phyloP scores from a whole-genome alignment of 2,113 vertebrate species.

The Zosterops pallidus region DNA sequence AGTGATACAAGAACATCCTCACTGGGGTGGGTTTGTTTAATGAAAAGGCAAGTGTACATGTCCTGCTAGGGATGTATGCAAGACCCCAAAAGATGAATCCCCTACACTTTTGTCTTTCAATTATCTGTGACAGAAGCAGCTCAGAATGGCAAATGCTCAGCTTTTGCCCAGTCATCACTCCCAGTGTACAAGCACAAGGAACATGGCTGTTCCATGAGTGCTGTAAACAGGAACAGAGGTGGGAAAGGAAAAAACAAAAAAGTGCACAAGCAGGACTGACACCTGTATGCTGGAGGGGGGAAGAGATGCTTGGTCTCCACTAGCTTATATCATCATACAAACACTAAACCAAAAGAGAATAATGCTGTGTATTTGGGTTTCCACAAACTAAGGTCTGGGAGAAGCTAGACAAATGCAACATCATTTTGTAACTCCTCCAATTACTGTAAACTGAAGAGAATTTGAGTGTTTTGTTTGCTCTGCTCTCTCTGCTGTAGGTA shows the following conservation, averaged over 20 bases:
- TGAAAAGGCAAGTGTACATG: background rate
- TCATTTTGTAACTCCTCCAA: slow-evolving; percentile 41
- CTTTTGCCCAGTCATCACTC: background rate
- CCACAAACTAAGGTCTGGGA: slow-evolving; percentile 28
- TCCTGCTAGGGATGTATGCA: background rate
- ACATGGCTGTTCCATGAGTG: background rate
- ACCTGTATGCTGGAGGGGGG: background rate
- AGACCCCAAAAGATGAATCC: background rate
- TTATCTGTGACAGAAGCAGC: slow-evolving; percentile 4
- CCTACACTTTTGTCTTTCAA: background rate
- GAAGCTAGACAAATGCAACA: slow-evolving; percentile 43
- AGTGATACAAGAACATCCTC: background rate
- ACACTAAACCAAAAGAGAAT: slow-evolving; percentile 26
- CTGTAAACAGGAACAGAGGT: background rate
- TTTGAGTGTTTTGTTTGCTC: background rate
- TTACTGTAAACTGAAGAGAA: slow-evolving; percentile 48
- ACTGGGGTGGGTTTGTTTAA: background rate
- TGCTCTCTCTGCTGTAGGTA: slow-evolving; percentile 9
- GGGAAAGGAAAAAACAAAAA: background rate
- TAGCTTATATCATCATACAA: background rate
- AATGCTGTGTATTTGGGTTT: slow-evolving; percentile 41
- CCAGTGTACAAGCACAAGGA: background rate
- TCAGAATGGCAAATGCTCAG: background rate
- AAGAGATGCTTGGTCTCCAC: background rate
- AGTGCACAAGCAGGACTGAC: background rate